Conservation (phyloP, 2,888 invertebrate genomes). For the Acleris literana region DNA sequence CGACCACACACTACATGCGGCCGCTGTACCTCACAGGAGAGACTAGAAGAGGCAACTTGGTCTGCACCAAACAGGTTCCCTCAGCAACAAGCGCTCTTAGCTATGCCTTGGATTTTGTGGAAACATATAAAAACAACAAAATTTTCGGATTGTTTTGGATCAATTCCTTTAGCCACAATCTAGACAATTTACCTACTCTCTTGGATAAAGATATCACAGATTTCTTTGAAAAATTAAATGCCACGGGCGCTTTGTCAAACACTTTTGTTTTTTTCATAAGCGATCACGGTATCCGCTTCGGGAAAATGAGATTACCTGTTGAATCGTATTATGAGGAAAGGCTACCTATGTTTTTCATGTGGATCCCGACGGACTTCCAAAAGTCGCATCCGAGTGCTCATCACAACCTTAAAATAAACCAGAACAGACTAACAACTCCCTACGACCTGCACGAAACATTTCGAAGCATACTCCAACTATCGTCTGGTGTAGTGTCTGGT, state of each 20-base stretch:
- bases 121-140: constrained; percentile 82
- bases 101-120: constrained; percentile 85
- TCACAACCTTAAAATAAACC: constrained; percentile 84
- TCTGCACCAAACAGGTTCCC: constrained; percentile 73
- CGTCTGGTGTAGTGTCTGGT: constrained; percentile 59
- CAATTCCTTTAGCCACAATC: constrained; percentile 88
- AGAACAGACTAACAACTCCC: constrained; percentile 87
- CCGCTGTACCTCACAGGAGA: constrained; percentile 88
- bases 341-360: constrained; percentile 88
- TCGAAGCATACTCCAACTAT: constrained; percentile 81
- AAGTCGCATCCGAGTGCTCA: constrained; percentile 80
- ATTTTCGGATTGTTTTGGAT: constrained; percentile 90
- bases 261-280: constrained; percentile 88
- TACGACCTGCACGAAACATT: constrained; percentile 89
- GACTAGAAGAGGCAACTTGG: constrained; percentile 64
- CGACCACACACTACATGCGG: constrained; percentile 91
- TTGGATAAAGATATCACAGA: constrained; percentile 84
- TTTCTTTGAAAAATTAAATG: constrained; percentile 81
- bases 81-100: constrained; percentile 86
- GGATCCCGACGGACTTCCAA: constrained; percentile 85
- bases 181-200: constrained; percentile 84
- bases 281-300: constrained; percentile 90
- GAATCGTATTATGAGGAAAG: constrained; percentile 91
- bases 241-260: constrained; percentile 82
- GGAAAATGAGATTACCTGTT: constrained; percentile 85